Base-by-base conservation (phyloP, 2,888 invertebrate species). In the Diploptera punctata region DNA sequence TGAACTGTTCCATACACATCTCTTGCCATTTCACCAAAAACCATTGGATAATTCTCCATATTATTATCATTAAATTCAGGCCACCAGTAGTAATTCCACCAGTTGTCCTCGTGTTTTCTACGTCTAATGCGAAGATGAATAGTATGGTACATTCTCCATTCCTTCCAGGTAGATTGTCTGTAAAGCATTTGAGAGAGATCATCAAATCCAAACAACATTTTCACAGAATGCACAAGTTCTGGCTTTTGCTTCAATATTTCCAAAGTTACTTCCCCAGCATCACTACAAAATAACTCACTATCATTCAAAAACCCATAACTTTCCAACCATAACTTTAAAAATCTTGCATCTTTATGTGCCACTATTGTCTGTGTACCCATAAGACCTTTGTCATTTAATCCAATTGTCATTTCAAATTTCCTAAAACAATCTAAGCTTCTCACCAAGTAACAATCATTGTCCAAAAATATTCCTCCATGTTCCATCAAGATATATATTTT, bases 1-100 rank as follows among this genome's bases (percentile, higher is more conserved):
- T n/a, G n/a, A n/a, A n/a, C n/a, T n/a, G 26, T 7, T 3, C 13
- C 26, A 47, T 65, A 65, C 13, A n/a, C 65, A 26, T 47, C 29
- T n/a, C 44, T 21, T 16, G 65, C 65, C 65, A 65, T 65, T 65
- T 65, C 26, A 44, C 65, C 65, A 47, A 65, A 65, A 18, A 29
- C 26, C 29, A 29, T 65, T 1, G 47, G 65, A 26, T 65, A 65
- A 26, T n/a, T 3, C 3, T 26, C 44, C 5, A 65, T 65, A 13
- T 65, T 65, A 0, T 4, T 29, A 9, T 65, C 65, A 47, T 43
- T 47, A 4, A 65, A 18, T 26, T n/a, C 26, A 1, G 65, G 65
- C 65, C 43, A 44, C 13, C 43, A 29, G 3, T 10, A 43, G 3
- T 9, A 47, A 65, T 65, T 44, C 65, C 65, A 65, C 47, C 26